Evolutionary conservation across 2,113 vertebrate genomes (phyloP).

Genomic region (Oostethus manadensis): DNA sequence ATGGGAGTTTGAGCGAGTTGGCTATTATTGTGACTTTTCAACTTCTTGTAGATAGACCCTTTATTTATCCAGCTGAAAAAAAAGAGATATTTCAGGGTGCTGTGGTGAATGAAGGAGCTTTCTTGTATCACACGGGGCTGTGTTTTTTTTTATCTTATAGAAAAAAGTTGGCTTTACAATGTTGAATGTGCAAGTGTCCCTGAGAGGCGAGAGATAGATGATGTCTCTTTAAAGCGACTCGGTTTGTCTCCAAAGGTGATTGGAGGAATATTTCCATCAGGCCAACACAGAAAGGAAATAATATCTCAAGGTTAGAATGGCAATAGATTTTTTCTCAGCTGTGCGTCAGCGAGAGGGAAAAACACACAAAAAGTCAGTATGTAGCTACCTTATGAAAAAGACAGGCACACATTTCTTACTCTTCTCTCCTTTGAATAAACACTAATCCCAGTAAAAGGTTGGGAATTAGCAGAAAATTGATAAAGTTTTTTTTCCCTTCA

Average conservation of each 20-base stretch:
- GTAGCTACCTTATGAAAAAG: not conserved
- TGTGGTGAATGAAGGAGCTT: conserved; percentile 46
- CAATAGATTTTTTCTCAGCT: conserved; percentile 50
- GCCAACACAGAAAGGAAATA: conserved; percentile 45
- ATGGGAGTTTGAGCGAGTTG: not conserved
- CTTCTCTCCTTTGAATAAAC: conserved; percentile 16
- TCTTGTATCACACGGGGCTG: conserved; percentile 35
- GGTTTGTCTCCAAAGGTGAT: conserved; percentile 57
- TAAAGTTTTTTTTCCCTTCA: conserved; percentile 42
- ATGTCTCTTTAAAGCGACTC: conserved; percentile 49
- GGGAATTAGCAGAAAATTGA: conserved; percentile 23
- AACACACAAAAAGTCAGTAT: conserved; percentile 2
- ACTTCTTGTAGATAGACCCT: conserved; percentile 29
- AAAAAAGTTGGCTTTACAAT: conserved; percentile 31
- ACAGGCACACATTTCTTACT: conserved; percentile 2
- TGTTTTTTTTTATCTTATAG: conserved; percentile 25
- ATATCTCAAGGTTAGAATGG: conserved; percentile 60
- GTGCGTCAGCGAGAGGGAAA: conserved; percentile 42
- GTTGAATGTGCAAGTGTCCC: conserved; percentile 47
- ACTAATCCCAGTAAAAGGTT: conserved; percentile 29
- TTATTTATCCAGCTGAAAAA: conserved; percentile 23
- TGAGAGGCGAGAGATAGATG: conserved; percentile 47
- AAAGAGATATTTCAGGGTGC: conserved; percentile 30
- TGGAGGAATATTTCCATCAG: conserved; percentile 60
- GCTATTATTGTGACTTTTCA: not conserved